Evolutionary conservation across 2,797 vertebrate genomes (phyloP), one percentile per base, ranked within the genome.

Genomic region (Ctenopoma multispine): DNA sequence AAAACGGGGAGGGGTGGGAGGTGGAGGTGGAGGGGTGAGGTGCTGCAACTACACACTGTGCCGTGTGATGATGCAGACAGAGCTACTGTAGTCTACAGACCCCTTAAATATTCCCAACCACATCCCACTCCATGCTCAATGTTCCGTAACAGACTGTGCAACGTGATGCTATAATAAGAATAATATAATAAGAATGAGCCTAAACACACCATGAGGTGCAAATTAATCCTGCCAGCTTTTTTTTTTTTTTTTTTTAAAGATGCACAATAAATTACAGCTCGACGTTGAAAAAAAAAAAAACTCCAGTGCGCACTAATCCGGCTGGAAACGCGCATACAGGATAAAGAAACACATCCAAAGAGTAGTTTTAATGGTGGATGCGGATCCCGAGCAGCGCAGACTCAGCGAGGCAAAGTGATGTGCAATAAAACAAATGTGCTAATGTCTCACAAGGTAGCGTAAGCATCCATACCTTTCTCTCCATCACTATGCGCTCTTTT

Each of bases 381-480:
- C 82, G 78, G 77, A 63, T 63, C 38, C 60, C 27, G 77, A 67
- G 82, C 78, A 69, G 69, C 57, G 46, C 55, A 63, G 71, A 75
- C 36, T 24, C 62, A 38, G 58, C 65, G 36, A 80, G 56, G 57
- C 75, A 79, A 77, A 79, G 77, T 83, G 79, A 65, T 77, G 79
- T 21, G 64, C 69, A 62, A 81, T 78, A 73, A 82, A 83, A 88
- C 70, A 88, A 86, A 76, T 9, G 59, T 68, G 71, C 61, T 63
- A 83, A 77, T 59, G 74, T 57, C 65, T 36, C 63, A 70, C 48
- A 72, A 63, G 72, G 89, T 75, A 81, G 86, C 77, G 83, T 36
- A 74, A 83, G 73, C 89, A 84, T 81, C 88, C 94, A 63, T 95
- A 95, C 94, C 94, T 95, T 95, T 88, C 94, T 94, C 91, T 95